Evolutionary conservation across 23 tunicate genomes (phyloP).

Genomic region (Botrylloides violaceus): DNA sequence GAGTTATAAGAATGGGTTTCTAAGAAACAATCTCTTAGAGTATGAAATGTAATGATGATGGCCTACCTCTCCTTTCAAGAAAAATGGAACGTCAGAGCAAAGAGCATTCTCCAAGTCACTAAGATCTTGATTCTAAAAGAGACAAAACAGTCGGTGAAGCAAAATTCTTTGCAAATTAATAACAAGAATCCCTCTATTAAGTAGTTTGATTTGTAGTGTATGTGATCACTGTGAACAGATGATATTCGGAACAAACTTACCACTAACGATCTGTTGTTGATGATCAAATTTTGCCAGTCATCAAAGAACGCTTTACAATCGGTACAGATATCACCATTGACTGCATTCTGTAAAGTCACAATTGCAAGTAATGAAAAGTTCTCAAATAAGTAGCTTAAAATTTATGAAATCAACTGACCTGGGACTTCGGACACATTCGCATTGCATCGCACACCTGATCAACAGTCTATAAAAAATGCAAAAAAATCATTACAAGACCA

Average conservation of each 20-base stretch:
- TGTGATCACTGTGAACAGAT: too few relatives aligned
- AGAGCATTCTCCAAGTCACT: not conserved
- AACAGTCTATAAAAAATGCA: not conserved
- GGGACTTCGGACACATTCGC: not conserved
- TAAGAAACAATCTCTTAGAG: too few relatives aligned
- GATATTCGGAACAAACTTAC: too few relatives aligned
- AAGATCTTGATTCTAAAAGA: not conserved
- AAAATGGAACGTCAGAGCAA: not conserved
- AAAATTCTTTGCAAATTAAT: too few relatives aligned
- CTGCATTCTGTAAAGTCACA: not conserved
- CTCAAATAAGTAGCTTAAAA: too few relatives aligned
- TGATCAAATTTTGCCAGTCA: constrained; percentile 63
- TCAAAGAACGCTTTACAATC: constrained; percentile 61
- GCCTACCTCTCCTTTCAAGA: not conserved
- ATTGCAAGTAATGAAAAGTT: too few relatives aligned
- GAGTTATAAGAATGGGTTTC: too few relatives aligned
- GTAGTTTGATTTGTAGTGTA: too few relatives aligned
- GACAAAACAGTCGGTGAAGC: too few relatives aligned
- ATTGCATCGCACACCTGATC: not conserved
- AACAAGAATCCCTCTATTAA: too few relatives aligned
- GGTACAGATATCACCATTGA: constrained; percentile 47
- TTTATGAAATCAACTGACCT: not conserved
- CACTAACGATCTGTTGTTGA: constrained; percentile 62
- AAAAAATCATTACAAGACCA: too few relatives aligned
- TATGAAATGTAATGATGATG: too few relatives aligned